These are phyloP conservation scores for Caenorhabditis imperialis DNA, from an alignment of 2,888 invertebrate species.

Conservation along the genomic window DNA sequence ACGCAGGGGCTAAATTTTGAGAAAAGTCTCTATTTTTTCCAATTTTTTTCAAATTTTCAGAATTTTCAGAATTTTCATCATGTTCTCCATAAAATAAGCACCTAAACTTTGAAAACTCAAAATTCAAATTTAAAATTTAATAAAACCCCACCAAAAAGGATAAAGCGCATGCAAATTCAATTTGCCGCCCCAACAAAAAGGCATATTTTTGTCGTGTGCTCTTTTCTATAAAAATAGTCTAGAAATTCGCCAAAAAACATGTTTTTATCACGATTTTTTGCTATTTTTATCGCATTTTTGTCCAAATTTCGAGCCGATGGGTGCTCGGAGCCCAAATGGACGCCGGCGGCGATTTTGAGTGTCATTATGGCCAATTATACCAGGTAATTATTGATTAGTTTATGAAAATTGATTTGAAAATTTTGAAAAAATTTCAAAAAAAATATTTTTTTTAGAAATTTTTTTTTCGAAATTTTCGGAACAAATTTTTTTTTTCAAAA, in stretches of 20 bases:
- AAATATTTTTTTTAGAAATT: too few species aligned
- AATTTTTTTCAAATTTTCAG: too few species aligned
- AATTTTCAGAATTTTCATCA: constrained; percentile 20
- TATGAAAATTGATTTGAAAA: too few species aligned
- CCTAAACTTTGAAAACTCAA: too few species aligned
- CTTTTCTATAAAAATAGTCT: too few species aligned
- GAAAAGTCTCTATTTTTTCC: too few species aligned
- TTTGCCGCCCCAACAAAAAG: constrained; percentile 4
- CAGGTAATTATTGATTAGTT: too few species aligned
- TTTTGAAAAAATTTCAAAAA: too few species aligned
- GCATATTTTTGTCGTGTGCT: constrained; percentile 2
- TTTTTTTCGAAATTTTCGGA: too few species aligned
- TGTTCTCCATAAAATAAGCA: background rate
- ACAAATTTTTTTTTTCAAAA: background rate
- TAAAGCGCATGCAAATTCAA: constrained; percentile 40
- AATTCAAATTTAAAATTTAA: too few species aligned
- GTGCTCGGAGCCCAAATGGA: constrained; percentile 23
- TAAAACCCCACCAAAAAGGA: constrained; percentile 3
- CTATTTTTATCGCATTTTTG: constrained; percentile 20
- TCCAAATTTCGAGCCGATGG: constrained; percentile 8
- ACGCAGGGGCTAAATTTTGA: too few species aligned
- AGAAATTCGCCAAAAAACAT: too few species aligned
- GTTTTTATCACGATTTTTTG: constrained; percentile 26
- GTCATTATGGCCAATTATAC: constrained; percentile 50
- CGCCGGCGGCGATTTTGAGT: constrained; percentile 38